Evolutionary conservation across 2,888 invertebrate species (phyloP).

Genomic region (Xanthorhoe designata): DNA sequence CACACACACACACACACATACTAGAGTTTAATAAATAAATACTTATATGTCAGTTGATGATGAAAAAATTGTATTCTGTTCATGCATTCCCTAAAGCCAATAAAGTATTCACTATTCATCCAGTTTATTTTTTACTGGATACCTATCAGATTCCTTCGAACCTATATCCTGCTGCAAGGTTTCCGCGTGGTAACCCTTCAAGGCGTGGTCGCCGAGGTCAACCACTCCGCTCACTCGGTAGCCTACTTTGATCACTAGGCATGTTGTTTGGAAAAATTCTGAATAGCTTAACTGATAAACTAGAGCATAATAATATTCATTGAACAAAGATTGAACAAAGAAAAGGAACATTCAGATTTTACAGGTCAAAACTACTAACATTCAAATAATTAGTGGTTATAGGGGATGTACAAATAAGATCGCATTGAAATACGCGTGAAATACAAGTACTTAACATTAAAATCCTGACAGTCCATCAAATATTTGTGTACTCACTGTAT

Average conservation of each 20-base stretch:
- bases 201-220: constrained; percentile 62
- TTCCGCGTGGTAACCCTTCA: constrained; percentile 67
- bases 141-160: background rate
- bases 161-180: constrained; percentile 26
- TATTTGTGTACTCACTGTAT: background rate
- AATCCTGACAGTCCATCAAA: background rate
- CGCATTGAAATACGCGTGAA: background rate
- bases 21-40: no score
- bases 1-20: no score
- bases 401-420: background rate
- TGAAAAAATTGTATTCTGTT: no score
- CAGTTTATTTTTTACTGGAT: background rate
- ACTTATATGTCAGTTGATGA: no score
- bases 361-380: background rate
- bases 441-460: background rate
- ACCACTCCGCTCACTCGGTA: constrained; percentile 63
- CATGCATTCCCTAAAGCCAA: no score
- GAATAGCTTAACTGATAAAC: constrained; percentile 14
- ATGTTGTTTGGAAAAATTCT: constrained; percentile 48
- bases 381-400: no score
- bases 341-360: no score
- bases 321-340: no score
- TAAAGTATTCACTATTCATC: no score
- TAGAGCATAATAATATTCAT: constrained; percentile 2
- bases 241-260: constrained; percentile 41